phyloP scores from a whole-genome alignment of 2,888 invertebrate genomes.

The Apocheima hispidaria region DNA sequence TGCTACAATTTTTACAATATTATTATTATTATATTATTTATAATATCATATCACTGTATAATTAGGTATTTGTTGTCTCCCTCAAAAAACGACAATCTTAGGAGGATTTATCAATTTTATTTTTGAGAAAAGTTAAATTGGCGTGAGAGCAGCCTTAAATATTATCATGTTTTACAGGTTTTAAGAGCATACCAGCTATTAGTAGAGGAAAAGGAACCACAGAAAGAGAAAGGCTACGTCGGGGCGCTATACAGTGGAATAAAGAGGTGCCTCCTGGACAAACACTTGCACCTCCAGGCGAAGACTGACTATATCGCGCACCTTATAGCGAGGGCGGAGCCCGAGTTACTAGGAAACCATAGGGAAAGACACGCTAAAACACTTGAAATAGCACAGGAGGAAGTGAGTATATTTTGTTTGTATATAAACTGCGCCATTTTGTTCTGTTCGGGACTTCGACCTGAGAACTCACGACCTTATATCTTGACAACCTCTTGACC shows the following conservation, averaged over 20 bases:
- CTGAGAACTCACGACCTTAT: no score
- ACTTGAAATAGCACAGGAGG: constrained; percentile 98
- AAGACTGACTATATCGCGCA: constrained; percentile 96
- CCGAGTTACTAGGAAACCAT: constrained; percentile 94
- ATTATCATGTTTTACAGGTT: constrained; percentile 69
- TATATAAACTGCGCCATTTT: no score
- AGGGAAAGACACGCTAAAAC: constrained; percentile 98
- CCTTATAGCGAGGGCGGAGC: constrained; percentile 95
- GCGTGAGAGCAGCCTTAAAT: neutral
- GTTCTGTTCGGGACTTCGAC: no score
- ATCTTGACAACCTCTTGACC: no score
- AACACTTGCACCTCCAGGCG: constrained; percentile 95
- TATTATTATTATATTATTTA: no score
- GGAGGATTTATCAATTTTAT: no score
- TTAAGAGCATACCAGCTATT: constrained; percentile 94
- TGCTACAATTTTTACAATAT: no score
- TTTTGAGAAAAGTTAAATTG: no score
- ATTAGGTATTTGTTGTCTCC: no score
- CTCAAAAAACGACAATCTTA: no score
- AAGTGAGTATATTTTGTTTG: constrained; percentile 71
- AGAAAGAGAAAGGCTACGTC: constrained; percentile 96
- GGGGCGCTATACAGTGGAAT: constrained; percentile 95
- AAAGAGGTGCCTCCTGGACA: constrained; percentile 93
- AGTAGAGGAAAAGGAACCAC: constrained; percentile 93
- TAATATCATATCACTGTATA: no score